A percentile compares a stretch with the other conserved stretches of the same genome.
Evolutionary conservation across 2,888 invertebrate genomes (phyloP).

Genomic region (Campoplex nolae): DNA sequence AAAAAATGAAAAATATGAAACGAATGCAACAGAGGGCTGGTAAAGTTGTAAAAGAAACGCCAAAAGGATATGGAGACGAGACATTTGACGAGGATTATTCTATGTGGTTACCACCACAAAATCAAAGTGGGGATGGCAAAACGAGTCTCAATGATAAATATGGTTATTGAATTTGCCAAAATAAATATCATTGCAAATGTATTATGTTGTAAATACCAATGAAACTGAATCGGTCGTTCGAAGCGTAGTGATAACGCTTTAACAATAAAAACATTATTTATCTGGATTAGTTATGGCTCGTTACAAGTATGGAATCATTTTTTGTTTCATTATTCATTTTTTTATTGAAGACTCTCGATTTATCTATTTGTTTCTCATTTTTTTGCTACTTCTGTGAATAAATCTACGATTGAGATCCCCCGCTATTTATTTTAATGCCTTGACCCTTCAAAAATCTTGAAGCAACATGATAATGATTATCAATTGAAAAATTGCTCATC

Average conservation of each 20-base stretch:
- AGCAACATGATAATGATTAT: neutral
- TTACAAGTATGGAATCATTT: neutral
- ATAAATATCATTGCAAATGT: constrained; percentile 41
- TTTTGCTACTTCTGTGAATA: neutral
- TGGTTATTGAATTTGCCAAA: constrained; percentile 87
- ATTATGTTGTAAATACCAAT: constrained; percentile 65
- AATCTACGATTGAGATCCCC: neutral
- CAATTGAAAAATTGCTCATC: neutral
- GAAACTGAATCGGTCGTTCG: neutral
- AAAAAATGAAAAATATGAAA: constrained; percentile 70
- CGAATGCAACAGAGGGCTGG: constrained; percentile 71
- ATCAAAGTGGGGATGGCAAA: constrained; percentile 92
- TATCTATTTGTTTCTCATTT: neutral
- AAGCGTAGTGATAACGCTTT: neutral
- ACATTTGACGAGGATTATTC: constrained; percentile 87
- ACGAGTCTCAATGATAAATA: constrained; percentile 91
- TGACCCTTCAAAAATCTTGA: neutral
- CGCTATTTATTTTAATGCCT: neutral
- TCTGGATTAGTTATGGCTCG: neutral
- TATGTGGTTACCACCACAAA: constrained; percentile 91
- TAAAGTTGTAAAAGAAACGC: constrained; percentile 80
- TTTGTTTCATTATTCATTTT: neutral
- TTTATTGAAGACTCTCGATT: neutral
- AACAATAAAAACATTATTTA: constrained; percentile 15
- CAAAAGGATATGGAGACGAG: constrained; percentile 83